phyloP scores from a whole-genome alignment of 2,888 invertebrate species.

The Scaptomyza caliginosa region DNA sequence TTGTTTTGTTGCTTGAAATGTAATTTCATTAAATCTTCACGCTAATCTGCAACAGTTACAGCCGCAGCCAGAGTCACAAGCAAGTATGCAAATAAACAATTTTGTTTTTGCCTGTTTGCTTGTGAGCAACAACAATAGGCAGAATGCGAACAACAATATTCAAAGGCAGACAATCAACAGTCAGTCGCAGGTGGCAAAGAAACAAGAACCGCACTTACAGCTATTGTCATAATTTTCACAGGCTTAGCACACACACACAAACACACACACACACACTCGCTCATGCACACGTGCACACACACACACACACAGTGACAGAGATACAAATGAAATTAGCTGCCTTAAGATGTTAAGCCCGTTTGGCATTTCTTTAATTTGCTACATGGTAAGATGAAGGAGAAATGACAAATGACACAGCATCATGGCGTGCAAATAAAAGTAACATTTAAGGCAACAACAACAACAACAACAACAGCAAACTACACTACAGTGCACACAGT shows the following conservation, averaged over 20 bases:
- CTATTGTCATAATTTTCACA: slow-evolving; percentile 49
- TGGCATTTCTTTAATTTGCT: slow-evolving; percentile 75
- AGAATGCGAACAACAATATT: slow-evolving; percentile 8
- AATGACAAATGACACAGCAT: slow-evolving; percentile 30
- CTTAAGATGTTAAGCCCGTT: slow-evolving; percentile 74
- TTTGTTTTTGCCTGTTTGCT: neutral
- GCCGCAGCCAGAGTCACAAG: slow-evolving; percentile 25
- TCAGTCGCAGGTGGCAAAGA: slow-evolving; percentile 53
- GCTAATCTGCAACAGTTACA: slow-evolving; percentile 70
- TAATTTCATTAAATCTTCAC: slow-evolving; percentile 71
- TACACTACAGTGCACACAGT: slow-evolving; percentile 22
- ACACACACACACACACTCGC: slow-evolving; percentile 4
- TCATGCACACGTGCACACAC: slow-evolving; percentile 1
- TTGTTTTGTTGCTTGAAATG: slow-evolving; percentile 33
- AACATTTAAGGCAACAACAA: slow-evolving; percentile 54
- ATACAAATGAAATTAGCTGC: slow-evolving; percentile 48
- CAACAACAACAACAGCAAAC: neutral
- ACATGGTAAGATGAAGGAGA: slow-evolving; percentile 1
- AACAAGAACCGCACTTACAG: slow-evolving; percentile 41
- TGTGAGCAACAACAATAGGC: slow-evolving; percentile 27
- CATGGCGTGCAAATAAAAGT: slow-evolving; percentile 73
- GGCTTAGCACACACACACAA: slow-evolving; percentile 34
- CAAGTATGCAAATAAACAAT: slow-evolving; percentile 74
- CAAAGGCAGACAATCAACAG: slow-evolving; percentile 56
- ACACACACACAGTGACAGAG: neutral